Evolutionary conservation across 2,888 invertebrate genomes (phyloP), one percentile per base, ranked within the genome.

Genomic region (Drosophila melanocephala): DNA sequence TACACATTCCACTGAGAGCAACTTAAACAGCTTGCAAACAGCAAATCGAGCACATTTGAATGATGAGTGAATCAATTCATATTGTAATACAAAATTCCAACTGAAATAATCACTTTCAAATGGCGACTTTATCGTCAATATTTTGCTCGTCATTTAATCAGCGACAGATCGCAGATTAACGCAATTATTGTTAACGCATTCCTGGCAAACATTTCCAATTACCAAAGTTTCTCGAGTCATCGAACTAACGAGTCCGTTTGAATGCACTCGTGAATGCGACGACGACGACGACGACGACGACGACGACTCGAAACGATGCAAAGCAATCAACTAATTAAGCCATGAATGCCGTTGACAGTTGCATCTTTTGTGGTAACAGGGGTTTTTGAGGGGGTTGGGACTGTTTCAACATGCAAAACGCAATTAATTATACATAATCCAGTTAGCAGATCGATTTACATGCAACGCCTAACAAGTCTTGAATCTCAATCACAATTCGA

Each of bases 361-460:
- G 74, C n/a, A 30, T 71, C 35, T 14, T 35, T 75, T 79, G 81
- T 33, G 83, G 74, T 70, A 37, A 47, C 60, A 28, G 30, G n/a
- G 39, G 51, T 35, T 52, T 44, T n/a, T 1, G 2, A n/a, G 12
- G 19, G 32, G 14, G 35, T 6, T 19, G 32, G n/a, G 35, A 22
- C n/a, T 22, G 60, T 52, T 47, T 58, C 60, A 28, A 28, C 42
- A 64, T 83, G 77, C 66, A 57, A 72, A 89, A 77, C 67, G 83
- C 73, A 85, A 89, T 87, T 90, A 89, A 90, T 87, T 89, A 67
- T 59, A 53, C 68, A 72, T 68, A 90, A 90, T 90, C 87, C 78
- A 89, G 87, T 86, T 75, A 75, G 67, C 82, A 80, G 87, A 87
- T 87, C 89, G 73, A 90, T 87, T 87, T 89, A 89, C 87, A 90